phyloP scores from a whole-genome alignment of 2,888 invertebrate species.

The Synanthedon vespiformis region DNA sequence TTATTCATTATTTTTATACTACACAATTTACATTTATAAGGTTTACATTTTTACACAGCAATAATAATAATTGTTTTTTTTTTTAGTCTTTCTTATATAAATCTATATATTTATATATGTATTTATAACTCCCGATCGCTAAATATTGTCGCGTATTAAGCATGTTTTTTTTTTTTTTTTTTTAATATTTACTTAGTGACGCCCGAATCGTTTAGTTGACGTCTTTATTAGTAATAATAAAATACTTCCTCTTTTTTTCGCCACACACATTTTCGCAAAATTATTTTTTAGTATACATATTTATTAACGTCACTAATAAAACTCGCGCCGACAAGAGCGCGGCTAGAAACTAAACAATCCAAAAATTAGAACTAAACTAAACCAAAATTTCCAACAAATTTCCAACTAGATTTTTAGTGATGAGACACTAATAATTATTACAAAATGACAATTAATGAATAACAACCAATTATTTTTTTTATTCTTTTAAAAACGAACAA shows the following conservation, averaged over 20 bases:
- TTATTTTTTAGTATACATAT: too few species aligned
- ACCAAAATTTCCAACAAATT: conserved; percentile 38
- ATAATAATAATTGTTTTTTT: conserved; percentile 53
- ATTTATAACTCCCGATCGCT: conserved; percentile 45
- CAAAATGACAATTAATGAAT: conserved; percentile 18
- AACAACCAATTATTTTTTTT: conserved; percentile 18
- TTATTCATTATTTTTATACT: conserved; percentile 48
- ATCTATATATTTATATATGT: conserved; percentile 51
- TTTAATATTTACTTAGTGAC: conserved; percentile 9
- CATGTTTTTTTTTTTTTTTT: conserved; percentile 33
- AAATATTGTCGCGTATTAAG: conserved; percentile 69
- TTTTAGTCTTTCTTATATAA: conserved; percentile 55
- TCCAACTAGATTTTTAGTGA: conserved; percentile 29
- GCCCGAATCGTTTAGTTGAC: too few species aligned
- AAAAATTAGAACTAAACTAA: conserved; percentile 38
- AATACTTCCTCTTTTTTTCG: conserved; percentile 24
- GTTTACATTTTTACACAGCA: conserved; percentile 70
- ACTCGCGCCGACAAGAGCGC: conserved; percentile 40
- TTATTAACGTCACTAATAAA: conserved; percentile 8
- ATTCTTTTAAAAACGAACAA: conserved; percentile 24
- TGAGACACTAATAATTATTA: conserved; percentile 20
- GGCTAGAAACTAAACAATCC: conserved; percentile 33
- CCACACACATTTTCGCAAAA: conserved; percentile 6
- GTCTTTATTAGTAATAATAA: conserved; percentile 32
- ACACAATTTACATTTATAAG: conserved; percentile 66